Conservation (phyloP, 1,140 invertebrate genomes). For the Euura lappo region DNA sequence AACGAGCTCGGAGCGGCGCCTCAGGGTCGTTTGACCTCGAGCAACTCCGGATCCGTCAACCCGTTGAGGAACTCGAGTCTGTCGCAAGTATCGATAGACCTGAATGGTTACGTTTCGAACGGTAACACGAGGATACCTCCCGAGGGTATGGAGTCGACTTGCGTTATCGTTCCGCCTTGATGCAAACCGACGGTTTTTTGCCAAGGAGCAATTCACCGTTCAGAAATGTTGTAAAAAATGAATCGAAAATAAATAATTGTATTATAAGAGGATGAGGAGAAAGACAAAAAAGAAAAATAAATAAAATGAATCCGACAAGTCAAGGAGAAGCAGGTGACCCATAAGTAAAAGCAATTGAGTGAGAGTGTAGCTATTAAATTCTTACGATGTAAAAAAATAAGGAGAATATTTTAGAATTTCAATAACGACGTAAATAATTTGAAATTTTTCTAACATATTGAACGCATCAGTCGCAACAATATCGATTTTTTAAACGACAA, state of each 20-base stretch:
- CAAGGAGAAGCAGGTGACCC: no score
- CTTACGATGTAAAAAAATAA: no score
- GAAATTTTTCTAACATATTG: no score
- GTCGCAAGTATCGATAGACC: constrained; percentile 45
- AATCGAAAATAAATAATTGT: no score
- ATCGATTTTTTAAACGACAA: neutral
- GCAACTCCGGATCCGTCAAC: constrained; percentile 30
- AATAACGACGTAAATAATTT: no score
- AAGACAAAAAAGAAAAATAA: no score
- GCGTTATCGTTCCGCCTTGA: constrained; percentile 55
- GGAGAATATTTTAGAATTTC: no score
- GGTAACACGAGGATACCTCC: constrained; percentile 64
- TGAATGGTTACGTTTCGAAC: constrained; percentile 59
- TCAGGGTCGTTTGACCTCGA: constrained; percentile 32
- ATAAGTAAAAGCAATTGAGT: no score
- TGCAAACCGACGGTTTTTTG: constrained; percentile 53
- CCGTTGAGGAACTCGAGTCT: constrained; percentile 24
- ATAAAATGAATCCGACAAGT: no score
- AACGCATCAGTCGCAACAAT: neutral
- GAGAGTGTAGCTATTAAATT: no score
- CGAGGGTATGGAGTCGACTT: constrained; percentile 65
- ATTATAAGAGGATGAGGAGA: no score
- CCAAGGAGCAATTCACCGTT: constrained; percentile 35
- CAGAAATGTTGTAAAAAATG: constrained; percentile 34
- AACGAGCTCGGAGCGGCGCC: constrained; percentile 33